phyloP scores from a whole-genome alignment of 1,140 invertebrate species.

The Cherax destructor region DNA sequence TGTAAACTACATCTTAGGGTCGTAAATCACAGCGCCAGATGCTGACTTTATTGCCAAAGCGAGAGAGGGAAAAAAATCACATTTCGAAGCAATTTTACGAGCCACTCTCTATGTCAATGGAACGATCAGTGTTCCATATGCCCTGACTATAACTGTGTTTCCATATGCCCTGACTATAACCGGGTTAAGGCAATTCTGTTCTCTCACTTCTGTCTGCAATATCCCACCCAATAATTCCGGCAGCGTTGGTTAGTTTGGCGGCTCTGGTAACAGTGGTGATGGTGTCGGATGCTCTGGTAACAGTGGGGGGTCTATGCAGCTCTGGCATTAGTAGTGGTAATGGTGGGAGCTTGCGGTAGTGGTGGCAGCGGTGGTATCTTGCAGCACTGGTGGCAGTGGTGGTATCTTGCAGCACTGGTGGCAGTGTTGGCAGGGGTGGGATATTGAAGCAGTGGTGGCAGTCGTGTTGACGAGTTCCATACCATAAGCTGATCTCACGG shows the following conservation, averaged over 20 bases:
- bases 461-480: background rate
- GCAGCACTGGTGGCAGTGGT: background rate
- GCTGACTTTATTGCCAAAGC: constrained; percentile 21
- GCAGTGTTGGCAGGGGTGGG: background rate
- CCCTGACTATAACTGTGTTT: constrained; percentile 35
- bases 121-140: constrained; percentile 56
- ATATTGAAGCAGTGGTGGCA: background rate
- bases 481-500: too few relatives aligned
- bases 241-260: background rate
- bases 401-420: background rate
- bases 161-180: constrained; percentile 49
- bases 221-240: background rate
- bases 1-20: constrained; percentile 13
- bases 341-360: background rate
- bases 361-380: background rate
- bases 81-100: constrained; percentile 53
- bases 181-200: constrained; percentile 47
- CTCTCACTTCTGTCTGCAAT: constrained; percentile 25
- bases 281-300: background rate
- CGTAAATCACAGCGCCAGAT: constrained; percentile 17
- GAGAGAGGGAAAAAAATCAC: constrained; percentile 43
- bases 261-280: background rate
- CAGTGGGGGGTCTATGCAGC: background rate
- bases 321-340: background rate
- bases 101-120: constrained; percentile 57